Evolutionary conservation across 2,113 vertebrate species (phyloP).

Genomic region (Dipodomys ordii): DNA sequence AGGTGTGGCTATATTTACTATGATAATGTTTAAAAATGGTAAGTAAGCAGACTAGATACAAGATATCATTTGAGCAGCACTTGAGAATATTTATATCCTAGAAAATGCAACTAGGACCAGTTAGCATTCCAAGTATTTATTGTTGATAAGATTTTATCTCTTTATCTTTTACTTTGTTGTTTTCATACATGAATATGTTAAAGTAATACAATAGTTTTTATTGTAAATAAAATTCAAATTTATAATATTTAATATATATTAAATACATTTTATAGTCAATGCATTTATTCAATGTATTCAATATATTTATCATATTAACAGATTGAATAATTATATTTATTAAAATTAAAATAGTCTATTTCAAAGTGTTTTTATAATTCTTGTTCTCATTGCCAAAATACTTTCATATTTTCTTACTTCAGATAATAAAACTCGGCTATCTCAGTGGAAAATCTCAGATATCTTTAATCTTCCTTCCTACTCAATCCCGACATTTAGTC

Average conservation of each 20-base stretch:
- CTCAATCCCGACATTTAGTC: not conserved
- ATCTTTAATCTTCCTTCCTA: not conserved
- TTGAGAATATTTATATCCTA: not conserved
- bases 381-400: not conserved
- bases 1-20: not conserved
- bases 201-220: too few species aligned
- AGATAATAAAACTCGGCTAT: not conserved
- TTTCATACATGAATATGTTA: too few species aligned
- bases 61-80: not conserved
- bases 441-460: not conserved
- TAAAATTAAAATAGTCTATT: not conserved
- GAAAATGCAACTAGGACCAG: not conserved
- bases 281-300: not conserved
- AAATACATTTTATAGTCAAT: too few species aligned
- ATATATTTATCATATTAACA: too few species aligned
- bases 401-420: not conserved
- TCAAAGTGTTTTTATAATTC: not conserved
- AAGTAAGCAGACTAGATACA: not conserved
- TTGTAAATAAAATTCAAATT: too few species aligned
- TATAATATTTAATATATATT: too few species aligned
- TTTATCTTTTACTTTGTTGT: not conserved
- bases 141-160: not conserved
- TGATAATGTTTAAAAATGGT: not conserved
- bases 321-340: not conserved
- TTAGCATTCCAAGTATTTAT: not conserved